Evolutionary conservation across 1,140 invertebrate species (phyloP).

Genomic region (Panonychus citri): DNA sequence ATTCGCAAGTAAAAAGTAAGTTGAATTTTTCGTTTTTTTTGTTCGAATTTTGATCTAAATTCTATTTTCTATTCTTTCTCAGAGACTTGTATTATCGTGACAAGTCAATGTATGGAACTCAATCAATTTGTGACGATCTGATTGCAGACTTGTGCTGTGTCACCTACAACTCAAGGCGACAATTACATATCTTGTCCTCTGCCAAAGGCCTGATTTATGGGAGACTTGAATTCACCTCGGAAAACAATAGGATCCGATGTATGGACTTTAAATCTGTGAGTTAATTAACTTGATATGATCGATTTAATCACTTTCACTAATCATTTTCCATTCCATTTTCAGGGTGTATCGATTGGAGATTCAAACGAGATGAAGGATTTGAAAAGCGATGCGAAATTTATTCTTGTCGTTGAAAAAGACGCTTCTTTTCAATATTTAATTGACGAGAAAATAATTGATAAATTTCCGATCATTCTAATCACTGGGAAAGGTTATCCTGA

Average conservation of each 20-base stretch:
- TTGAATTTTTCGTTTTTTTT: not conserved
- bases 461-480: conserved; percentile 42
- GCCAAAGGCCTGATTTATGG: not conserved
- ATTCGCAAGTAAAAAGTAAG: not conserved
- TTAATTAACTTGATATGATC: not conserved
- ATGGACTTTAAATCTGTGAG: not conserved
- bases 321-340: not conserved
- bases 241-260: not conserved
- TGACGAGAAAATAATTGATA: conserved; percentile 33
- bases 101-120: not conserved
- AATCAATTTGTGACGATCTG: not conserved
- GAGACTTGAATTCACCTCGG: not conserved
- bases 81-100: not conserved
- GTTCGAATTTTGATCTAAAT: not conserved
- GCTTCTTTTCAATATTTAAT: conserved; percentile 66
- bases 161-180: not conserved
- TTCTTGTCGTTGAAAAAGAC: conserved; percentile 79
- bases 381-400: conserved; percentile 34
- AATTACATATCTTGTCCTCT: not conserved
- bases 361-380: not conserved
- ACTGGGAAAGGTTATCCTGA: conserved; percentile 78
- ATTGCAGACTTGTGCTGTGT: not conserved
- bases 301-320: not conserved
- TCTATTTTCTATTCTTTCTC: not conserved
- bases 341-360: not conserved